Base-by-base conservation (phyloP, 1,140 invertebrate species). In the Melanaphis sacchari region DNA sequence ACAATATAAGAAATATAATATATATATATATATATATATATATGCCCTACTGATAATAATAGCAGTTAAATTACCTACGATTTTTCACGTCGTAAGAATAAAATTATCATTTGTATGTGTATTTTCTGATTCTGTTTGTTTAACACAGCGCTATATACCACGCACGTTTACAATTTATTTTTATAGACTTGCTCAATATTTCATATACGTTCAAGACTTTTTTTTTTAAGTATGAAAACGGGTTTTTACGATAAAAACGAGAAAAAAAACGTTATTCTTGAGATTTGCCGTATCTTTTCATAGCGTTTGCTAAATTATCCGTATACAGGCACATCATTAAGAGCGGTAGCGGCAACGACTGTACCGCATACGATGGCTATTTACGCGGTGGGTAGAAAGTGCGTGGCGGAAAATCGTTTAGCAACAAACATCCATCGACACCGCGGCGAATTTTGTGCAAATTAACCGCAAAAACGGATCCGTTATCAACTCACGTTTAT, bases 391-490 rank as follows among this genome's bases (percentile, higher is more conserved):
- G n/a, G 26, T 15, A 22, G 59, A 18, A 87, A 49, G 31, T 46
- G 43, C 18, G 43, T 22, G 31, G 43, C 5, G 88, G 59, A 76
- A 91, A 91, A 76, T 31, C 90, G 90, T 91, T 91, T 66, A 90
- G 54, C 54, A 76, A 46, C 40, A 76, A 43, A 82, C 90, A 91
- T 49, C 54, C 54, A 76, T 91, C 5, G 54, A 59, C 26, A 52
- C 54, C 91, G 91, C 43, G 38, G 43, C 59, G 91, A 92, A 92
- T 92, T 82, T 84, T n/a, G 91, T 49, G 59, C 43, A 49, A 92
- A 92, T 82, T 82, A 92, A 82, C 91, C 91, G 41, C 91, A 82
- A 76, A 91, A 91, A 91, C 31, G 66, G 18, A 82, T 66, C 66
- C 90, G 90, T 91, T 91, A 91, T 82, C 91, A 49, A 46, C n/a